phyloP scores from a whole-genome alignment of 2,888 invertebrate species.

The Boloria euphrosyne region DNA sequence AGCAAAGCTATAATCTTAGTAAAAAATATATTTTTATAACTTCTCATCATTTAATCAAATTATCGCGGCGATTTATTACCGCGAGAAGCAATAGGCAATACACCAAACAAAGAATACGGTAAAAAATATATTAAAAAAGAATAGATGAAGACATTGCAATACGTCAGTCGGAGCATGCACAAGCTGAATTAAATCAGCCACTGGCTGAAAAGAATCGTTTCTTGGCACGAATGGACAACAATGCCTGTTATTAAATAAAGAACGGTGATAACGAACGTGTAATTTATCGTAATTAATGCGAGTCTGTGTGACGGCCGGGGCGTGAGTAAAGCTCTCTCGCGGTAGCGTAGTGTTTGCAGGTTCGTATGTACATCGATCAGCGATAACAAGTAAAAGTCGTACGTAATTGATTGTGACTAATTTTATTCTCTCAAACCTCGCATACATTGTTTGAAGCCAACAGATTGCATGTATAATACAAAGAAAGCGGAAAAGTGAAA shows the following conservation, averaged over 20 bases:
- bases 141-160: constrained; percentile 61
- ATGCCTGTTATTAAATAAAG: constrained; percentile 78
- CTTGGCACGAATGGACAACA: constrained; percentile 78
- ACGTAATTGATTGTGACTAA: constrained; percentile 73
- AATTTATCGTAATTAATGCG: constrained; percentile 77
- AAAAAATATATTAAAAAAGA: constrained; percentile 42
- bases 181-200: constrained; percentile 77
- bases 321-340: constrained; percentile 75
- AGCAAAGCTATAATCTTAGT: too few relatives aligned
- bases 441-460: constrained; percentile 37
- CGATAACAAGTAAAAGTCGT: constrained; percentile 61
- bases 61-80: constrained; percentile 8
- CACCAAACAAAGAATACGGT: constrained; percentile 8
- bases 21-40: not conserved
- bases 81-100: constrained; percentile 16
- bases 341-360: constrained; percentile 59
- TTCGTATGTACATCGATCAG: constrained; percentile 62
- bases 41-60: not conserved
- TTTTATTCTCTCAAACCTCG: constrained; percentile 60
- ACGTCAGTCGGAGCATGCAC: constrained; percentile 64
- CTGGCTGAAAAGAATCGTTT: constrained; percentile 75
- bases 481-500: constrained; percentile 44
- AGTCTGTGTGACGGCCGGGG: constrained; percentile 67
- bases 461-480: constrained; percentile 33
- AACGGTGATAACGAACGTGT: constrained; percentile 75